Evolutionary conservation across 1,140 invertebrate genomes (phyloP).

Genomic region (Drosophila bipectinata): DNA sequence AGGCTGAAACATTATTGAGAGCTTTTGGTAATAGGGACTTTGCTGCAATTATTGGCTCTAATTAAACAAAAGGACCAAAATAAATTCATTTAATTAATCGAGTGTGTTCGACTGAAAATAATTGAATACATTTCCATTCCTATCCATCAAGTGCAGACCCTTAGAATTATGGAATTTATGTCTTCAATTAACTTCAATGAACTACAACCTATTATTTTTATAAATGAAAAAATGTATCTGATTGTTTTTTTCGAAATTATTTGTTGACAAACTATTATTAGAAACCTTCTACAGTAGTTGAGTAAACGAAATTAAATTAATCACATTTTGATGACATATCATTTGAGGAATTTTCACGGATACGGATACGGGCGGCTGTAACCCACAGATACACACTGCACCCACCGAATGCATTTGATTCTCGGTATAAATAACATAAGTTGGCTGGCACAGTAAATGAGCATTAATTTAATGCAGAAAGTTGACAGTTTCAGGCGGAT

Average conservation of each 20-base stretch:
- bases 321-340: constrained; percentile 68
- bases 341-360: constrained; percentile 60
- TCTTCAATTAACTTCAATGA: no score
- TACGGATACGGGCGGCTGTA: constrained; percentile 43
- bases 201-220: no score
- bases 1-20: background rate
- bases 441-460: constrained; percentile 69
- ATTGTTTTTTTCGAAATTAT: constrained; percentile 7
- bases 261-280: constrained; percentile 31
- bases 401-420: constrained; percentile 30
- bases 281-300: background rate
- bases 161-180: background rate
- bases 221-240: background rate
- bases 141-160: background rate
- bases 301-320: constrained; percentile 53
- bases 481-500: constrained; percentile 26
- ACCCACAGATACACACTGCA: constrained; percentile 24
- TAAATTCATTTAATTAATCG: background rate
- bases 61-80: background rate
- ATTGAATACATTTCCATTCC: background rate
- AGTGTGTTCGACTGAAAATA: background rate
- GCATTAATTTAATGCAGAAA: constrained; percentile 70
- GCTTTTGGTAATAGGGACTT: background rate
- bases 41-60: background rate
- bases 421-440: constrained; percentile 53